Conservation (phyloP, 2,888 invertebrate genomes). For the Calliopum simillimum region DNA sequence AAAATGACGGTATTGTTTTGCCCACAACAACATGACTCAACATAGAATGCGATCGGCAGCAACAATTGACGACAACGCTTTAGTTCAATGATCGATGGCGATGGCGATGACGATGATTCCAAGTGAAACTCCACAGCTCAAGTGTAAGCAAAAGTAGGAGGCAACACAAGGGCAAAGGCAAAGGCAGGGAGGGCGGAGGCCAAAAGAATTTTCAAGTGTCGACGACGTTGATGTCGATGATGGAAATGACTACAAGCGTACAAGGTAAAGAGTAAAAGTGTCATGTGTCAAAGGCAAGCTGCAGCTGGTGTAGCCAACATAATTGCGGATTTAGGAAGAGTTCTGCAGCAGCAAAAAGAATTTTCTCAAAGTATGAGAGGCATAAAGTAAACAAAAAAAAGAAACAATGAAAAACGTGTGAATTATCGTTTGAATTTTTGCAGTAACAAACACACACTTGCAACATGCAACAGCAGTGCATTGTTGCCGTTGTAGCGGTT, state of each 20-base stretch:
- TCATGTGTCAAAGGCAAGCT: conserved; percentile 23
- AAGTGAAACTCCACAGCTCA: too few species aligned
- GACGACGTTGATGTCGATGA: background rate
- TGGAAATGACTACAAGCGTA: conserved; percentile 1
- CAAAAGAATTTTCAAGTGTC: background rate
- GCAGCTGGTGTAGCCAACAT: too few species aligned
- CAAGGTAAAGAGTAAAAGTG: conserved; percentile 37
- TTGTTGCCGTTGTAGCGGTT: too few species aligned
- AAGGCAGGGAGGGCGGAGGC: background rate
- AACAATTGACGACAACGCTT: background rate
- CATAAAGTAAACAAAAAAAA: too few species aligned
- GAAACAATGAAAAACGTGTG: conserved; percentile 19
- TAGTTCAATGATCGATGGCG: conserved; percentile 18
- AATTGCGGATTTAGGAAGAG: too few species aligned
- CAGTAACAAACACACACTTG: too few species aligned
- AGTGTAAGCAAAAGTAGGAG: background rate
- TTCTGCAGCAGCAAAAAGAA: too few species aligned
- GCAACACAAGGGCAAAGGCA: background rate
- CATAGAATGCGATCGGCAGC: background rate
- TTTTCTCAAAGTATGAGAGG: conserved; percentile 1
- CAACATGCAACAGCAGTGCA: too few species aligned
- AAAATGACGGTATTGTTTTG: background rate
- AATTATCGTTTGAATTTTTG: background rate
- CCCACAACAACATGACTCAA: conserved; percentile 1
- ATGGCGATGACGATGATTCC: conserved; percentile 7